Percentiles rank a stretch among this genome's conserved stretches.
Evolutionary conservation across 2,113 vertebrate species (phyloP).

Genomic region (Phasianus colchicus): DNA sequence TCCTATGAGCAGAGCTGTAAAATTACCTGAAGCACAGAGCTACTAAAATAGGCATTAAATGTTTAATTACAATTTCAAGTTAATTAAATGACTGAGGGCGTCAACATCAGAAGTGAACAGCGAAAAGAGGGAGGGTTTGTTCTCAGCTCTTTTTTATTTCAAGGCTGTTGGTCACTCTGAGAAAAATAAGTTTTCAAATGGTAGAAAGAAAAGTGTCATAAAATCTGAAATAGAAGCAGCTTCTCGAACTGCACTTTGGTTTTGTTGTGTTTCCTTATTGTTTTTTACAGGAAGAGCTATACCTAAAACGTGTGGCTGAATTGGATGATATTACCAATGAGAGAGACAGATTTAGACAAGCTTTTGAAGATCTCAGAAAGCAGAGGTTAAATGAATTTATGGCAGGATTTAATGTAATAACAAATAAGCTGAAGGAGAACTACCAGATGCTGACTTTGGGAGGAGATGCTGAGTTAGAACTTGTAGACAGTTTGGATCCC

Average conservation of each 20-base stretch:
- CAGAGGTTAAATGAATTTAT: conserved; percentile 97
- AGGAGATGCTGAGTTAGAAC: conserved; percentile 95
- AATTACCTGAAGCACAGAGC: not conserved
- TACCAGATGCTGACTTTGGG: conserved; percentile 98
- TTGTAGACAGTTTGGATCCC: conserved; percentile 96
- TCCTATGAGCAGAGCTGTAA: not conserved
- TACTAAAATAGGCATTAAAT: not conserved
- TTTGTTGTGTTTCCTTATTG: not conserved
- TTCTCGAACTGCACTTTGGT: not conserved
- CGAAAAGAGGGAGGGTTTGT: not conserved
- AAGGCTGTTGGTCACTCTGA: not conserved
- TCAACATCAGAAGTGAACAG: not conserved
- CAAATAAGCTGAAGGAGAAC: conserved; percentile 97
- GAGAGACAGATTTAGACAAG: conserved; percentile 89
- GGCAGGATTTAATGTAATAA: conserved; percentile 95
- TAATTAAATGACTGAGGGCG: not conserved
- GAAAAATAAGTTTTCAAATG: not conserved
- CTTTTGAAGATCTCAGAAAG: conserved; percentile 90
- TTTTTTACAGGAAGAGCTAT: conserved; percentile 89
- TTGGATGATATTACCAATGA: conserved; percentile 90
- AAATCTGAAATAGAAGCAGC: not conserved
- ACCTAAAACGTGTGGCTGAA: conserved; percentile 91
- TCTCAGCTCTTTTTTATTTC: not conserved
- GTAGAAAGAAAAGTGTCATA: not conserved
- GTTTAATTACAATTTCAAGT: not conserved